Evolutionary conservation across 2,888 invertebrate genomes (phyloP).

Genomic region (Torymus auratus): DNA sequence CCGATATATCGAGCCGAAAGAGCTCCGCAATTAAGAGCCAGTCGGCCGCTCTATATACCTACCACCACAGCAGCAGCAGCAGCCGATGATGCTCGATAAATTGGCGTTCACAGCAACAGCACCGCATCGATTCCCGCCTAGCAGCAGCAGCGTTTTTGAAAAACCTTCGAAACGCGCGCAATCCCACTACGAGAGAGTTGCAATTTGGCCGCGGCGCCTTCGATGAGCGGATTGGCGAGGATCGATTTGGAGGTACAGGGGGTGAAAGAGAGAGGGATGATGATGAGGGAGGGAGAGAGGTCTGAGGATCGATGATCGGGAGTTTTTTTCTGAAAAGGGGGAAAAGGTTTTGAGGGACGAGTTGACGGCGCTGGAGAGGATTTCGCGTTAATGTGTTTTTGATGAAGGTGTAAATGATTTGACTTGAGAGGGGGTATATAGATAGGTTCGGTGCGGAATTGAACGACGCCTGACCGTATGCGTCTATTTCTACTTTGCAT

Average conservation of each 20-base stretch:
- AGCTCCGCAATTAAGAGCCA: neutral
- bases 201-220: no score
- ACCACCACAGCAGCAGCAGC: neutral
- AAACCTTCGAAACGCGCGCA: constrained; percentile 3
- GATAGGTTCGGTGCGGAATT: neutral
- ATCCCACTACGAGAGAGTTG: neutral
- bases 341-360: no score
- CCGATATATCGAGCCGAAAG: constrained; percentile 15
- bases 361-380: neutral
- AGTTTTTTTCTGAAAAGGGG: no score
- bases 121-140: neutral
- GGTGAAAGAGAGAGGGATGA: no score
- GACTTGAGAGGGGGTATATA: neutral
- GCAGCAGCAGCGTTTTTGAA: constrained; percentile 7
- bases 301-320: no score
- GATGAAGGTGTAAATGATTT: no score
- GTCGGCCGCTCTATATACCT: no score
- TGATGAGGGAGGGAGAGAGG: no score
- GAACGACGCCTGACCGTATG: neutral
- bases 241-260: no score
- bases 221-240: no score
- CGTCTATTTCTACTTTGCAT: neutral
- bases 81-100: constrained; percentile 23
- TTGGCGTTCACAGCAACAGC: neutral
- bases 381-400: neutral